Conservation (phyloP, 2,888 invertebrate species). For the Andrena chrysosceles region DNA sequence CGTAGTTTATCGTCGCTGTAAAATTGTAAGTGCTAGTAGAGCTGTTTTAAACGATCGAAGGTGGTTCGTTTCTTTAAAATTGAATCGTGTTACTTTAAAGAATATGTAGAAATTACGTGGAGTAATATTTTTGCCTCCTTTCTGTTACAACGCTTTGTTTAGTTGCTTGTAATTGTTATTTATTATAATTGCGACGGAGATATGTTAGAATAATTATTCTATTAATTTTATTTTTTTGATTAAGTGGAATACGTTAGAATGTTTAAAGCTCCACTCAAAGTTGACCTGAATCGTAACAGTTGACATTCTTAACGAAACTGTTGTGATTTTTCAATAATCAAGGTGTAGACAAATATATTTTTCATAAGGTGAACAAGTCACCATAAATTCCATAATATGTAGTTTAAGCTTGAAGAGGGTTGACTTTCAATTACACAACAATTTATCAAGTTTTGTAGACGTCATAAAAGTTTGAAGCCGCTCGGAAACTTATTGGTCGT, state of each 20-base stretch:
- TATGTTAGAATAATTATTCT: not conserved
- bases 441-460: constrained; percentile 2
- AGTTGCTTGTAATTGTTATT: no score
- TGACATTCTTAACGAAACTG: no score
- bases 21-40: constrained; percentile 33
- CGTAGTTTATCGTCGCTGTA: constrained; percentile 35
- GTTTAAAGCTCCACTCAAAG: no score
- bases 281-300: no score
- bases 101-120: not conserved
- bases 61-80: constrained; percentile 27
- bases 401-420: not conserved
- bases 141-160: not conserved
- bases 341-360: no score
- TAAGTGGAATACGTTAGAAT: no score
- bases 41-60: constrained; percentile 46
- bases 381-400: no score
- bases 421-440: not conserved
- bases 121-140: not conserved
- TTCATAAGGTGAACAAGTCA: no score
- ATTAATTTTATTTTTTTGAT: not conserved
- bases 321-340: no score
- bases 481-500: not conserved
- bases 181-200: not conserved
- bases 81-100: constrained; percentile 31
- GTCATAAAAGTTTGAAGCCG: not conserved